Conservation (phyloP, 2,888 invertebrate genomes). For the Liopterus haemorrhoidalis region DNA sequence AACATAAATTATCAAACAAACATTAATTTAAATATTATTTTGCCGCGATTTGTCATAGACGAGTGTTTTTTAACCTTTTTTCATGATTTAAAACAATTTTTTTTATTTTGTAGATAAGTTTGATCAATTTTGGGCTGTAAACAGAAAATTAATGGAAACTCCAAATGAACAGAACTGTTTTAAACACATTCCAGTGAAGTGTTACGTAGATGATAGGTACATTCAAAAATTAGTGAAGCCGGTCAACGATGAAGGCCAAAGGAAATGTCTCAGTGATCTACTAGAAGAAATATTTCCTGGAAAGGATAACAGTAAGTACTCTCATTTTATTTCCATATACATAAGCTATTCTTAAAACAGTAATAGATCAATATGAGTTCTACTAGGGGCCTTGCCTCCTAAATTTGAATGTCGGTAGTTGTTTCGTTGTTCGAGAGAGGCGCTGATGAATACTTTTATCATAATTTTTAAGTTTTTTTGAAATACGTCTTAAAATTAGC, state of each 20-base stretch:
- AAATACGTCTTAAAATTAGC: too few relatives aligned
- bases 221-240: conserved; percentile 72
- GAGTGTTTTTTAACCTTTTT: background rate
- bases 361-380: too few relatives aligned
- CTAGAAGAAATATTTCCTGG: conserved; percentile 65
- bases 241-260: conserved; percentile 65
- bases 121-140: conserved; percentile 98
- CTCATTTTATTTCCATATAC: conserved; percentile 7
- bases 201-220: conserved; percentile 67
- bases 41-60: too few relatives aligned
- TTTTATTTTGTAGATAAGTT: conserved; percentile 72
- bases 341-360: conserved; percentile 2
- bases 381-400: too few relatives aligned
- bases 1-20: background rate
- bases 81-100: conserved; percentile 11
- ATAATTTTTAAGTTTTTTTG: too few relatives aligned
- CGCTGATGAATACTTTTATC: too few relatives aligned
- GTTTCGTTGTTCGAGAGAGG: too few relatives aligned
- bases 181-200: conserved; percentile 83
- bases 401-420: too few relatives aligned
- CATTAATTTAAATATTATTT: too few relatives aligned
- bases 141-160: conserved; percentile 89
- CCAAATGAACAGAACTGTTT: conserved; percentile 74
- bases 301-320: conserved; percentile 45
- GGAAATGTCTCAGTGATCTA: conserved; percentile 66